phyloP scores from a whole-genome alignment of 2,797 vertebrate genomes.

The Lithobates sylvaticus region DNA sequence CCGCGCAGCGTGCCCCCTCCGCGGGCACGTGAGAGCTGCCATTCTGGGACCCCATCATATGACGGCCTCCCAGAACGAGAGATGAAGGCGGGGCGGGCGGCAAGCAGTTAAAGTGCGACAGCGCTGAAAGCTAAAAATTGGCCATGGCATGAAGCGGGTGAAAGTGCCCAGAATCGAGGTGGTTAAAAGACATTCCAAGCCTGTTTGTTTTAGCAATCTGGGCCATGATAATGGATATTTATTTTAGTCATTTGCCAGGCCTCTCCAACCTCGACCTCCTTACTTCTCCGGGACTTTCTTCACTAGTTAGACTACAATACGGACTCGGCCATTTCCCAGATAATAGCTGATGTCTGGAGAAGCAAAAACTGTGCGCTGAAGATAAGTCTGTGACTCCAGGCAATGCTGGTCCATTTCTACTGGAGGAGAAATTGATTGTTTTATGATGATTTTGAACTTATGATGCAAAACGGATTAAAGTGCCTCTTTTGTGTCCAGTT shows the following conservation, averaged over 20 bases:
- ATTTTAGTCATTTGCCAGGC: not conserved
- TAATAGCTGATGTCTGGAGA: constrained; percentile 38
- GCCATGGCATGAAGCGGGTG: no score
- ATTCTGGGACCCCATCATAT: no score
- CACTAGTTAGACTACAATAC: constrained; percentile 46
- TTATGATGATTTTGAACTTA: constrained; percentile 11
- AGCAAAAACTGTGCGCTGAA: constrained; percentile 40
- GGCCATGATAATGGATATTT: no score
- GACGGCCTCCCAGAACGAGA: no score
- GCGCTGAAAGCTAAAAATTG: no score
- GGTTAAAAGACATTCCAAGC: no score
- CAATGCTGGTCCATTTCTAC: not conserved
- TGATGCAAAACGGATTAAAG: not conserved
- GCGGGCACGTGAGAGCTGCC: no score
- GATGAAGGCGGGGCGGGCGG: no score
- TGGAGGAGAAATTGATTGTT: not conserved
- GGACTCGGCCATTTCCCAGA: constrained; percentile 7
- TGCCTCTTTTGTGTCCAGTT: not conserved
- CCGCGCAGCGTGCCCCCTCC: no score
- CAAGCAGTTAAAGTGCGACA: no score
- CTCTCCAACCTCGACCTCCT: not conserved
- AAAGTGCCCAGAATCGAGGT: no score
- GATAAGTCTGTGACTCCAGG: constrained; percentile 52
- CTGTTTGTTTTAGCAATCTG: no score
- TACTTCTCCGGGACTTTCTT: constrained; percentile 31